Evolutionary conservation across 2,888 invertebrate species (phyloP), one percentile per base, ranked within the genome.

Genomic region (Drosophila robusta): DNA sequence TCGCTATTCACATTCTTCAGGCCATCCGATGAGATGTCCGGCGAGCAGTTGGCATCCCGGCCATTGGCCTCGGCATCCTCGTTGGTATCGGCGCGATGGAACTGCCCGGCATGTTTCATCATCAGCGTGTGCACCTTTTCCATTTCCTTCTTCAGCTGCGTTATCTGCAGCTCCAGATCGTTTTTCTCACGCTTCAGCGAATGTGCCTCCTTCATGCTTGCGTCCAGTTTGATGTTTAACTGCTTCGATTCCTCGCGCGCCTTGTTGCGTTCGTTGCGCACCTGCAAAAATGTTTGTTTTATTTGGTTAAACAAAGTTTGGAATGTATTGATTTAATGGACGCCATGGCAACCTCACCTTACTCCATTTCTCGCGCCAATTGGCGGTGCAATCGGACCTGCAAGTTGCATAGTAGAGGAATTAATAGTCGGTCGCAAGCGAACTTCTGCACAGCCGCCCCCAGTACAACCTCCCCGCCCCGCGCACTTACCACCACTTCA

Each of bases 361-460:
- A 93, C 97, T 97, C 99, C 99, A 99, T 90, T 99, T 99, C 91
- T 97, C 97, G 36, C 98, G 93, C 98, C 98, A 98, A 91, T 97
- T 97, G 0, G 98, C 97, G 0, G 99, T 99, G 91, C 99, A 99
- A 92, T 99, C 99, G 54, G 97, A 98, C 82, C 82, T 82, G 69
- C 9, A 57, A 22, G 26, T 26, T 24, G 34, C 1, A 44, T 14
- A 42, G 36, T 44, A 49, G 4, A 34, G 11, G 12, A 29, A 24
- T 36, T 57, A 24, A 51, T 58, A 34, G 11, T 4, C 18, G 18
- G 18, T 18, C 18, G 18, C 18, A 18, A 18, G 18, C 26, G 26
- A 26, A 8, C 26, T 26, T 26, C 5, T 9, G 3, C 9, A 29
- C 9, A 29, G 34, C 11, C 0, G 11, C 11, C 4, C 32, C 32